Evolutionary conservation across 2,797 vertebrate genomes (phyloP), one percentile per base, ranked within the genome.

Genomic region (Gadopsis bispinosus): DNA sequence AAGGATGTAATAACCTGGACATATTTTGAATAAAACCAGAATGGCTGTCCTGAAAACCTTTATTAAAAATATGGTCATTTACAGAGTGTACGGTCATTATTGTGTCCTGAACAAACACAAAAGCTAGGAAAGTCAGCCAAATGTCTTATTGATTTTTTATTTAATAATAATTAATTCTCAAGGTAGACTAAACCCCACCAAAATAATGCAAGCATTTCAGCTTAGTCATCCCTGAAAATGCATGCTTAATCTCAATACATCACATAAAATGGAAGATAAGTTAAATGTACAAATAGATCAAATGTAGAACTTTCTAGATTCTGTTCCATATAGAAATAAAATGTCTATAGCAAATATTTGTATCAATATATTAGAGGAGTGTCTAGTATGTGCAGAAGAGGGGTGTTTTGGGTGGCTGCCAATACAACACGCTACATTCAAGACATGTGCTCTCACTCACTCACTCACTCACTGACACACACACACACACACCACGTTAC

Each of bases 401-500:
- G 86, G 78, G 80, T 75, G 88, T 85, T 78, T 59, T 87, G 88
- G 84, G 80, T 84, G 75, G 73, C 78, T 19, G 81, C 89, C 89
- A 91, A 50, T 69, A 85, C 69, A 85, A 83, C 88, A 88, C 73
- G 79, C 61, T 91, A 77, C 85, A 90, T 85, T 73, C 74, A 70
- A 84, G 87, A 88, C 90, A 91, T 91, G 92, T 91, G 87, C 89
- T 91, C 85, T 26, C 61, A 4, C 37, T 48, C 53, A 8, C 51
- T 2, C 55, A 17, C 54, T 11, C 60, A 35, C 33, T 35, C 65
- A 55, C 70, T 48, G 26, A 22, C 65, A 48, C 45, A 35, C 22
- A 64, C 73, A 66, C 66, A 69, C 73, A 55, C 63, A 33, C 73
- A 60, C 56, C 43, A 68, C 7, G 10, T 54, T 66, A 22, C 12